Conservation (phyloP, 64 coral and sea anemone genomes). For the Porites australiensis region DNA sequence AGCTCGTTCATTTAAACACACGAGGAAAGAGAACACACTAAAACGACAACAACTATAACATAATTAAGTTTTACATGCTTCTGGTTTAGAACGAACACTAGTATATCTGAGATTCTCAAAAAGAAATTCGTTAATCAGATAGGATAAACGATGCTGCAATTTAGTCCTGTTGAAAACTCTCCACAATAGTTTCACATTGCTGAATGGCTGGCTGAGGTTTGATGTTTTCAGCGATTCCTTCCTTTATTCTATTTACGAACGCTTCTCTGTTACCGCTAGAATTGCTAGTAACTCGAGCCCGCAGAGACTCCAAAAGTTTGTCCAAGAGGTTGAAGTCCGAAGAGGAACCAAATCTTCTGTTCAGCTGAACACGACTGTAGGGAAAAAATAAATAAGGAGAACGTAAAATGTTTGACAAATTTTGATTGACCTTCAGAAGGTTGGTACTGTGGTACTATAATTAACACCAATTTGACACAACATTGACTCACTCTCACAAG, state of each 20-base stretch:
- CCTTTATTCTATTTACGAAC: conserved; percentile 23
- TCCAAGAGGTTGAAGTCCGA: conserved; percentile 2
- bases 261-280: not conserved
- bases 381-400: not conserved
- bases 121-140: too few species aligned
- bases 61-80: too few species aligned
- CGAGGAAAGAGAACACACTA: too few species aligned
- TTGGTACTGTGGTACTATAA: not conserved
- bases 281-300: not conserved
- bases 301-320: conserved; percentile 27
- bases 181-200: not conserved
- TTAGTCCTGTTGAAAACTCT: not conserved
- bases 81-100: too few species aligned
- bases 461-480: too few species aligned
- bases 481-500: too few species aligned
- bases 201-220: not conserved
- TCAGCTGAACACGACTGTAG: conserved; percentile 33
- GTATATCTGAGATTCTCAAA: too few species aligned
- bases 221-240: conserved; percentile 17
- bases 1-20: too few species aligned
- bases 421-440: not conserved
- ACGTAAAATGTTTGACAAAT: not conserved
- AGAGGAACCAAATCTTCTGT: conserved; percentile 8
- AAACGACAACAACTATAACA: too few species aligned
- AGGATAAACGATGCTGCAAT: too few species aligned